phyloP scores from a whole-genome alignment of 2,797 vertebrate genomes.

The Hapalemur alaotrensis region DNA sequence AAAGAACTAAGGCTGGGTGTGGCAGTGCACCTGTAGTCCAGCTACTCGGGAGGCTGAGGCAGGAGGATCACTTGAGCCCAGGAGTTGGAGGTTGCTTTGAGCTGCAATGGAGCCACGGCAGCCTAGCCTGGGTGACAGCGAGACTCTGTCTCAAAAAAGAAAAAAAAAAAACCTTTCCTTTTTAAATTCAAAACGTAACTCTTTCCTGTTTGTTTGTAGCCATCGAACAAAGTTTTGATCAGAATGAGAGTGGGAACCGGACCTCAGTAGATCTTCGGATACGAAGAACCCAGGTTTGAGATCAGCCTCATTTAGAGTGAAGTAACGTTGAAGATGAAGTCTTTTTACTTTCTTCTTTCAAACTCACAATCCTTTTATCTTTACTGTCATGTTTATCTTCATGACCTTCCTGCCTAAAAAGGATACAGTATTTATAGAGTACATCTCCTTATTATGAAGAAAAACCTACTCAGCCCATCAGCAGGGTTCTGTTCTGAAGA shows the following conservation, averaged over 20 bases:
- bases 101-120: neutral
- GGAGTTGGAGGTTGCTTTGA: neutral
- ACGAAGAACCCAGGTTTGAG: slow-evolving; percentile 94
- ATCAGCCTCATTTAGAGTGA: accelerated
- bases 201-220: slow-evolving; percentile 80
- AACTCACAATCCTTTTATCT: neutral
- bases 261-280: slow-evolving; percentile 93
- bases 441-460: neutral
- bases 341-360: neutral
- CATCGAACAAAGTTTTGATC: slow-evolving; percentile 91
- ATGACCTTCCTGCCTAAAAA: neutral
- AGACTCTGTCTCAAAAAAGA: too few species aligned
- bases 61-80: neutral
- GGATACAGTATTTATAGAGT: neutral
- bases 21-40: neutral
- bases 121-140: too few species aligned
- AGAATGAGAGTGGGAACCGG: slow-evolving; percentile 87
- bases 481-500: neutral
- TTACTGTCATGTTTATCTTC: neutral
- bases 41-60: neutral
- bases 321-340: too few species aligned
- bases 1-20: neutral
- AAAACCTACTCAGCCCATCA: neutral
- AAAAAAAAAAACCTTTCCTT: neutral
- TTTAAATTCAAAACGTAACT: neutral